Percentiles rank a stretch among this genome's conserved stretches.
phyloP scores from a whole-genome alignment of 1,140 invertebrate genomes.

The Meteorus sp. region DNA sequence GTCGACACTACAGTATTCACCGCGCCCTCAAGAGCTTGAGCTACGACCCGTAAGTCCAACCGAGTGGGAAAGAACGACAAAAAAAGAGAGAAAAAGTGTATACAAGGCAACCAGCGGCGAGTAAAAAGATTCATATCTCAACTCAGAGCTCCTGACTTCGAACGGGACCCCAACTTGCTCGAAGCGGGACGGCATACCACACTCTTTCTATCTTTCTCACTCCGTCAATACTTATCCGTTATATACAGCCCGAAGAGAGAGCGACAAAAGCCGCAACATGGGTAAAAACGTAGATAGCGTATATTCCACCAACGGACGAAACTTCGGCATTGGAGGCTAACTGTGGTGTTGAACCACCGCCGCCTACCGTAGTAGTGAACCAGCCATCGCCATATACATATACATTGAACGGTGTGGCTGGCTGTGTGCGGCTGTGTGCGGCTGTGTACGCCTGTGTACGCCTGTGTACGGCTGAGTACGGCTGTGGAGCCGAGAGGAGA shows the following conservation, averaged over 20 bases:
- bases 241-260: constrained; percentile 1
- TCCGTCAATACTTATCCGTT: constrained; percentile 46
- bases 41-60: background rate
- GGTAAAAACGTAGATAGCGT: background rate
- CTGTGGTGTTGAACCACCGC: constrained; percentile 20
- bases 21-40: background rate
- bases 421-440: too few species aligned
- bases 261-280: too few species aligned
- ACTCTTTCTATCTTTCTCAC: too few species aligned
- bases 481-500: too few species aligned
- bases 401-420: too few species aligned
- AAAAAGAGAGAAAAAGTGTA: background rate
- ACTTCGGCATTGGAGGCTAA: constrained; percentile 48
- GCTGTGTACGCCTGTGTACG: too few species aligned
- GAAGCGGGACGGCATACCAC: constrained; percentile 51
- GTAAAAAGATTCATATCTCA: constrained; percentile 54
- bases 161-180: constrained; percentile 52
- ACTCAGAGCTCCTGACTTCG: constrained; percentile 35
- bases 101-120: constrained; percentile 9
- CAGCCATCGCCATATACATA: too few species aligned
- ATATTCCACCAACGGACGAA: constrained; percentile 37
- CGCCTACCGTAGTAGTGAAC: constrained; percentile 12
- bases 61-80: background rate
- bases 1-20: too few species aligned
- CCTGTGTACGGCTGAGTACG: too few species aligned